phyloP scores from a whole-genome alignment of 2,113 vertebrate genomes.

The Hippocampus comes region DNA sequence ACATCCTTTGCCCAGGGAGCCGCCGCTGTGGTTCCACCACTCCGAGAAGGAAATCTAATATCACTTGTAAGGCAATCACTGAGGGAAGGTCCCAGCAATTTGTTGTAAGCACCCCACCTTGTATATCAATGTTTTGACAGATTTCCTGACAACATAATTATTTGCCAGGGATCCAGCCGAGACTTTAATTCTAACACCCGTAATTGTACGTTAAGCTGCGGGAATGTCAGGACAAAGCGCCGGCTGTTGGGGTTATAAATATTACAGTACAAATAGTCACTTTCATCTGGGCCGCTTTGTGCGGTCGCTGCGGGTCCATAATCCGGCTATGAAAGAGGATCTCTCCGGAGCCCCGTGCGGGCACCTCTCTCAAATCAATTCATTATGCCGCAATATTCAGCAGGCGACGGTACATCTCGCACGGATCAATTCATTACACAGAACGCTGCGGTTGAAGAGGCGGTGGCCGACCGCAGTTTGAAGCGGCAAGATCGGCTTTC shows the following conservation, averaged over 20 bases:
- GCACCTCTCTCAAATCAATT: slow-evolving; percentile 68
- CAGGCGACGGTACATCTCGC: slow-evolving; percentile 59
- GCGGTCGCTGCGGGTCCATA: slow-evolving; percentile 48
- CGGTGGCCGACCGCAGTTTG: slow-evolving; percentile 61
- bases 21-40: slow-evolving; percentile 48
- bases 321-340: slow-evolving; percentile 62
- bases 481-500: slow-evolving; percentile 63
- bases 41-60: slow-evolving; percentile 61
- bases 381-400: slow-evolving; percentile 58
- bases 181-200: slow-evolving; percentile 73
- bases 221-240: slow-evolving; percentile 59
- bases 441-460: slow-evolving; percentile 59
- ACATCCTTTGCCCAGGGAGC: slow-evolving; percentile 52
- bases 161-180: slow-evolving; percentile 60
- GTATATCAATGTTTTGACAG: slow-evolving; percentile 76
- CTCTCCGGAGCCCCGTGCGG: slow-evolving; percentile 41
- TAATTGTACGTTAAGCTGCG: slow-evolving; percentile 70
- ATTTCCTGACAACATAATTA: slow-evolving; percentile 68
- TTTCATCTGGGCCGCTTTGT: slow-evolving; percentile 53
- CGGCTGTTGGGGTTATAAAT: slow-evolving; percentile 52
- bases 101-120: slow-evolving; percentile 41
- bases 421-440: slow-evolving; percentile 67
- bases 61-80: slow-evolving; percentile 50
- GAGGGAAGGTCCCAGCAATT: slow-evolving; percentile 43
- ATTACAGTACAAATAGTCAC: slow-evolving; percentile 43